phyloP scores from a whole-genome alignment of 2,113 vertebrate species.

The Eonycteris spelaea region DNA sequence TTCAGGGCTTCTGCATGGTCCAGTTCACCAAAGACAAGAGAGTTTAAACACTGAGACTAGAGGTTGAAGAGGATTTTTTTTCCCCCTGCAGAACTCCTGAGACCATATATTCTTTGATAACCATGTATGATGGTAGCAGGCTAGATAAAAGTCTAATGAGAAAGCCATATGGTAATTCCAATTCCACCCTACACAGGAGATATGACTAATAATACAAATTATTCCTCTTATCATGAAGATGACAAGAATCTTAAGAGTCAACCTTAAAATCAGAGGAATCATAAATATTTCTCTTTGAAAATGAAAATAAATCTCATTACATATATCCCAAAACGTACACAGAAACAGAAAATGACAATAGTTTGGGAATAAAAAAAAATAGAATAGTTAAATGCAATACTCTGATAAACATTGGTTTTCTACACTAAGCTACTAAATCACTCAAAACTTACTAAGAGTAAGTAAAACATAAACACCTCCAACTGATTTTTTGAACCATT shows the following conservation, averaged over 20 bases:
- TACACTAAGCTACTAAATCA: background rate
- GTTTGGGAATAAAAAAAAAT: background rate
- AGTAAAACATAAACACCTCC: background rate
- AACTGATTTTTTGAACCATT: background rate
- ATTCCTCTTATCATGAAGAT: background rate
- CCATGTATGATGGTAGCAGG: background rate
- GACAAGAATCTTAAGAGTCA: background rate
- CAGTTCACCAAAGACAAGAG: background rate
- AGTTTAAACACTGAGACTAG: background rate
- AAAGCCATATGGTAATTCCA: background rate
- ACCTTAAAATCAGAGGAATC: background rate
- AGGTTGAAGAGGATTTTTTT: background rate
- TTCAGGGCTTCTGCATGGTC: background rate
- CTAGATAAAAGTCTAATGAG: background rate
- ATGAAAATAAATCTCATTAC: background rate
- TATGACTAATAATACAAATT: background rate
- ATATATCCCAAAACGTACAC: background rate
- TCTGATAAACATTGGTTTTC: conserved; percentile 21
- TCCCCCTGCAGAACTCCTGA: background rate
- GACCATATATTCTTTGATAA: background rate
- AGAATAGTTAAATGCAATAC: background rate
- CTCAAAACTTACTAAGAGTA: background rate
- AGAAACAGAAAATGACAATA: background rate
- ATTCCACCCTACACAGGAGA: background rate
- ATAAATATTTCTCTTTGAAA: background rate